These are phyloP conservation scores for Manduca sexta DNA, from an alignment of 1,140 invertebrate genomes.

Conservation along the genomic window DNA sequence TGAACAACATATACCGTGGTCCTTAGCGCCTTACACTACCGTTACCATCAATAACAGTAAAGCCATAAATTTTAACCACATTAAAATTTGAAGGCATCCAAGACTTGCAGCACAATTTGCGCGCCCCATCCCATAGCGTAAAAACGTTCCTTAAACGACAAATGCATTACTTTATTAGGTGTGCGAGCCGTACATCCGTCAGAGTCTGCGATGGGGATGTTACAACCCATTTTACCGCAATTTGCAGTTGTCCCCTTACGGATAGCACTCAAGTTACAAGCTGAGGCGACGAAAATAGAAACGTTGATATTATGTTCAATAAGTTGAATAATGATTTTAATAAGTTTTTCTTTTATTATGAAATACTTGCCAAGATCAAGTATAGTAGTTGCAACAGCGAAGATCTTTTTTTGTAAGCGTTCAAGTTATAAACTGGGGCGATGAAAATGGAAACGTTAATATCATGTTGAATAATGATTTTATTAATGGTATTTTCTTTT, in stretches of 20 bases:
- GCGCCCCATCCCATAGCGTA: slow-evolving; percentile 3
- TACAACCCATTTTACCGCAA: slow-evolving; percentile 54
- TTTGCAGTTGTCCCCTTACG: slow-evolving; percentile 49
- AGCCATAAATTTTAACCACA: no score
- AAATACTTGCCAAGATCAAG: background rate
- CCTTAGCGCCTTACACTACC: no score
- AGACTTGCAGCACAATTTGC: background rate
- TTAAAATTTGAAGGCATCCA: no score
- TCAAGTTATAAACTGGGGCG: background rate
- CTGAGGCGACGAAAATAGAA: slow-evolving; percentile 2
- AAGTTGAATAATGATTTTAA: background rate
- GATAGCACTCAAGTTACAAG: slow-evolving; percentile 18
- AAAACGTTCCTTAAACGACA: slow-evolving; percentile 27
- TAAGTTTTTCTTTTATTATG: background rate
- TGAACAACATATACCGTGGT: no score
- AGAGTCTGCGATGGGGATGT: slow-evolving; percentile 42
- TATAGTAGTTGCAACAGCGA: background rate
- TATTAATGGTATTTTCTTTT: no score
- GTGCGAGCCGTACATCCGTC: slow-evolving; percentile 53
- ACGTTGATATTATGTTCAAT: background rate
- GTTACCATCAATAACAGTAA: no score
- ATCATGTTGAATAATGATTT: no score
- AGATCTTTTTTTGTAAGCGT: background rate
- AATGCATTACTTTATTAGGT: slow-evolving; percentile 60
- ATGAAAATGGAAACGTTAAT: no score